Evolutionary conservation across 1,140 invertebrate genomes (phyloP), one percentile per base, ranked within the genome.

Genomic region (Lerema accius): DNA sequence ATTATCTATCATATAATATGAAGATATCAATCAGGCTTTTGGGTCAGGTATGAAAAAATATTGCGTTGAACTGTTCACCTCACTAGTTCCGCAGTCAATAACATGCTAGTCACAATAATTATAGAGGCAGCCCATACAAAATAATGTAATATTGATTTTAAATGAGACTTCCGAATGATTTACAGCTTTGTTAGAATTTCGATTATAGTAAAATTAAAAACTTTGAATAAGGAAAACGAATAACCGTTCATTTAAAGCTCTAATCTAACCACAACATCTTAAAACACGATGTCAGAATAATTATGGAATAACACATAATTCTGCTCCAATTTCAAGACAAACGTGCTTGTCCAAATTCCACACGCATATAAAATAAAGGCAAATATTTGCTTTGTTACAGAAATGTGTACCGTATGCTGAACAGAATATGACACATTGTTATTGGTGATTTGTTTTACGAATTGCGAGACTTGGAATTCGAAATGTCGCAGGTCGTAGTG

Each of bases 401-500:
- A 5, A 63, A 63, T 45, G 5, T 63, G 16, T 23, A 16, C 42
- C 42, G 19, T 53, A 66, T 61, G 35, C 39, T 16, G 1, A 11
- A 10, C n/a, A 16, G n/a, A 49, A 42, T 53, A 65, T 10, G 17
- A 28, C 23, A 26, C 32, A 40, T 26, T 53, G 46, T 60, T 17
- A 46, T 59, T 51, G 46, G 48, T 16, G 14, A 63, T 49, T 60
- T 55, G 62, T 71, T 64, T 75, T 75, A 71, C 56, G 69, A 63
- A 74, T 73, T 63, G 59, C 59, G 68, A 67, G 61, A 59, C 35
- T 55, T 65, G 63, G 50, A 63, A 69, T 71, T 71, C 62, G 40
- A 83, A 84, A 81, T 84, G 78, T 76, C 80, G 69, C 71, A 73
- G 79, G 73, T 79, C 73, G 74, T 43, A 53, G 72, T 80, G 75